These are phyloP conservation scores for Cephus cinctus DNA, from an alignment of 1,140 invertebrate species.

Conservation along the genomic window DNA sequence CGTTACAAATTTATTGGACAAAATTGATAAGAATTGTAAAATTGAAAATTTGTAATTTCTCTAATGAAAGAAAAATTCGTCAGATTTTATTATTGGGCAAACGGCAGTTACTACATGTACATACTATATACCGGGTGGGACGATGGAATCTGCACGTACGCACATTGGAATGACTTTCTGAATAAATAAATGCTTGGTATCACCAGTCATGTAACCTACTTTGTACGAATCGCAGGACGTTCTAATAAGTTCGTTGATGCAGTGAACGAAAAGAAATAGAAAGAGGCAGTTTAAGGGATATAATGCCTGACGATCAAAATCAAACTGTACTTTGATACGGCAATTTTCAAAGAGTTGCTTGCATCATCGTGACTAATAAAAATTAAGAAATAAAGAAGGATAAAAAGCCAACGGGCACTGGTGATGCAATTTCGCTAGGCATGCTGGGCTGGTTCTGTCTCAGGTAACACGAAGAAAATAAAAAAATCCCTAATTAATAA, in stretches of 20 bases:
- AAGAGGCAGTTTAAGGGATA: not conserved
- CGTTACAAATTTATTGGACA: too few relatives aligned
- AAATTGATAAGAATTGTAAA: too few relatives aligned
- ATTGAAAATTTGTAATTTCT: too few relatives aligned
- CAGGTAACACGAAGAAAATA: constrained; percentile 12
- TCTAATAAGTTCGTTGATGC: not conserved
- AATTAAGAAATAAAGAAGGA: constrained; percentile 7
- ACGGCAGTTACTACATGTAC: too few relatives aligned
- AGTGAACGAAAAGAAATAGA: constrained; percentile 1
- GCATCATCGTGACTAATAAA: constrained; percentile 23
- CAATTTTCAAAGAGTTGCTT: not conserved
- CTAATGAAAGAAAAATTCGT: too few relatives aligned
- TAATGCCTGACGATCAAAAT: constrained; percentile 9
- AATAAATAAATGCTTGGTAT: not conserved
- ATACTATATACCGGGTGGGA: too few relatives aligned
- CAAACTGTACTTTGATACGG: too few relatives aligned
- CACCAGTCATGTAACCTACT: not conserved
- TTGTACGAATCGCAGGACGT: not conserved
- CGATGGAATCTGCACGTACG: too few relatives aligned
- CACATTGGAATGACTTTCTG: too few relatives aligned
- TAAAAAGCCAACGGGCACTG: constrained; percentile 10
- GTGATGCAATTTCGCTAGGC: constrained; percentile 6
- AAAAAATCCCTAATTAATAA: constrained; percentile 7
- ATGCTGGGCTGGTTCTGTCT: constrained; percentile 15
- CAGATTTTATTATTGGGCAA: too few relatives aligned